Conservation (phyloP, 2,888 invertebrate species). For the Hydrotaea diabolus region DNA sequence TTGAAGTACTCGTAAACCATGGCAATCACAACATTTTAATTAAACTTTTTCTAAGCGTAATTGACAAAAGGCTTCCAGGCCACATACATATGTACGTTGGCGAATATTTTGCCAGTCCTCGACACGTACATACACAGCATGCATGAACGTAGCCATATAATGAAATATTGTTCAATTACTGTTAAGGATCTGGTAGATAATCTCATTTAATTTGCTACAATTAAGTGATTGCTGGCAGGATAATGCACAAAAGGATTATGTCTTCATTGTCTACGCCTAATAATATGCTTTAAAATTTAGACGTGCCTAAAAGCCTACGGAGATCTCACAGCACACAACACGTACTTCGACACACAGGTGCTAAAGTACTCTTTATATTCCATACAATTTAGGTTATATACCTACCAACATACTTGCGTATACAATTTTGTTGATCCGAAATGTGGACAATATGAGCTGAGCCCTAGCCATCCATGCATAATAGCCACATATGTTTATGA, state of each 20-base stretch:
- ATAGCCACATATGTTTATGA: constrained; percentile 32
- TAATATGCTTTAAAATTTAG: background rate
- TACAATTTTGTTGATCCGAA: too few relatives aligned
- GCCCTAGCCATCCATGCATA: background rate
- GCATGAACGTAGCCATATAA: background rate
- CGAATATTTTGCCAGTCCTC: too few relatives aligned
- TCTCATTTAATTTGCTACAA: background rate
- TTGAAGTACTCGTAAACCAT: too few relatives aligned
- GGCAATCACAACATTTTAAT: too few relatives aligned
- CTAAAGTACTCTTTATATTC: background rate
- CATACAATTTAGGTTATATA: too few relatives aligned
- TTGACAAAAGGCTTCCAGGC: too few relatives aligned
- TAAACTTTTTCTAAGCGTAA: too few relatives aligned
- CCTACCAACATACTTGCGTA: too few relatives aligned
- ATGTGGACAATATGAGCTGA: too few relatives aligned
- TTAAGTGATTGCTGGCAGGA: background rate
- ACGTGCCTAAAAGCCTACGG: background rate
- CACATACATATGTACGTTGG: too few relatives aligned
- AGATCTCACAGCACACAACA: background rate
- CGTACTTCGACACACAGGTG: background rate
- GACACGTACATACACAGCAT: background rate
- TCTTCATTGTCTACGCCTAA: background rate
- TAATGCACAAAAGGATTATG: background rate
- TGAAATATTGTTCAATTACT: background rate
- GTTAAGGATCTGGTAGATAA: background rate